These are phyloP conservation scores for Myodes glareolus DNA, from an alignment of 2,113 vertebrate genomes.

Conservation along the genomic window DNA sequence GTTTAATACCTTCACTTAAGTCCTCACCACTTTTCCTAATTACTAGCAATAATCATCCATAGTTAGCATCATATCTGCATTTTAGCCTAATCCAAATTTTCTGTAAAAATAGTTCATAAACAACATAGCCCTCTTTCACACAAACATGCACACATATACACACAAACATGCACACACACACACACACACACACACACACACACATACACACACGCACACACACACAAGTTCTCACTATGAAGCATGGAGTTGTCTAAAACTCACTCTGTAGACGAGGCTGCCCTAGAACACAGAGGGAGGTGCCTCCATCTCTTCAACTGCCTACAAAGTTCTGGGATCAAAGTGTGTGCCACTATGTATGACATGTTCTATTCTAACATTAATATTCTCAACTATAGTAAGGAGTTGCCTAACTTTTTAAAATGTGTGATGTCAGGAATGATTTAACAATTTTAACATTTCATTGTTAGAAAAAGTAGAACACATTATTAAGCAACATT, in stretches of 20 bases:
- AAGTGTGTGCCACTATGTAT: not conserved
- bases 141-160: not conserved
- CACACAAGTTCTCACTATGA: not conserved
- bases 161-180: not conserved
- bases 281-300: not conserved
- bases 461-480: conserved; percentile 33
- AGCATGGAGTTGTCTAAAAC: not conserved
- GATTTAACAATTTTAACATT: conserved; percentile 46
- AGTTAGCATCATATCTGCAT: not conserved
- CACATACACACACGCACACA: not conserved
- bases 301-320: not conserved
- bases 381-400: not conserved
- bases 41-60: not conserved
- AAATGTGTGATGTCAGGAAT: conserved; percentile 8
- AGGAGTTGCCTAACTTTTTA: not conserved
- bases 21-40: not conserved
- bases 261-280: no score
- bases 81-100: not conserved
- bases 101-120: not conserved
- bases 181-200: not conserved
- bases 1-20: not conserved
- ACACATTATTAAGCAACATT: not conserved
- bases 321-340: not conserved
- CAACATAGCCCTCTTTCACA: not conserved
- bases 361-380: not conserved